A percentile compares a stretch with the other conserved stretches of the same genome.
These are phyloP conservation scores for Rousettus madagascariensis DNA, from an alignment of 2,797 vertebrate species.

Conservation along the genomic window DNA sequence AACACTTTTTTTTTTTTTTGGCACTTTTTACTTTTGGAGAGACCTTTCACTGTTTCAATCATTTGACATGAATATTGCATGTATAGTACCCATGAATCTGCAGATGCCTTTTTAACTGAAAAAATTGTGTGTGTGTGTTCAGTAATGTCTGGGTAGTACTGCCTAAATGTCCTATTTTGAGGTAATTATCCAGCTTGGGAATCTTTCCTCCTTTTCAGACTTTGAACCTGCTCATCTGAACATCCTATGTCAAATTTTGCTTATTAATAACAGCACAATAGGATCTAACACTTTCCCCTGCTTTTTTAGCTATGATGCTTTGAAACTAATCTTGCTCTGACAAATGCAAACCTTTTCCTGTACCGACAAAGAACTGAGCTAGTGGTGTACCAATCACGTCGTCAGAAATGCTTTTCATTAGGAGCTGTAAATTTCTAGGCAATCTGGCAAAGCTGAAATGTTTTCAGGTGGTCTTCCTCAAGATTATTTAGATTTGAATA, in stretches of 20 bases:
- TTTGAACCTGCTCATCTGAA: neutral
- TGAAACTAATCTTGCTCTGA: neutral
- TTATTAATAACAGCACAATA: neutral
- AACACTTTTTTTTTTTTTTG: neutral
- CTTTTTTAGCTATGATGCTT: neutral
- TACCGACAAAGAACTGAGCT: rapidly evolving
- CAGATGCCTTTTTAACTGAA: neutral
- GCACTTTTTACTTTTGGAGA: neutral
- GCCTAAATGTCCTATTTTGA: neutral
- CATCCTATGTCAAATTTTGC: neutral
- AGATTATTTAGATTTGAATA: slow-evolving; percentile 59
- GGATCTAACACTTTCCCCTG: neutral
- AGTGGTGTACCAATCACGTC: neutral
- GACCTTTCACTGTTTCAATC: neutral
- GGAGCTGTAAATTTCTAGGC: slow-evolving; percentile 32
- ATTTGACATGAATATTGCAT: neutral
- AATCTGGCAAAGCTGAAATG: neutral
- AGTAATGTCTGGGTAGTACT: neutral
- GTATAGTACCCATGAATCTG: neutral
- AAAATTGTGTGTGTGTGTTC: neutral
- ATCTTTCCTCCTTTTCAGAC: slow-evolving; percentile 1
- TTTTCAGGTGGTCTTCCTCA: slow-evolving; percentile 33
- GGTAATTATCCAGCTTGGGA: neutral
- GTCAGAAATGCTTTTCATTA: neutral
- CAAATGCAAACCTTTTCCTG: neutral